Percentiles rank a stretch among this genome's conserved stretches.
Evolutionary conservation across 2,113 vertebrate species (phyloP).

Genomic region (Marmota flaviventris): DNA sequence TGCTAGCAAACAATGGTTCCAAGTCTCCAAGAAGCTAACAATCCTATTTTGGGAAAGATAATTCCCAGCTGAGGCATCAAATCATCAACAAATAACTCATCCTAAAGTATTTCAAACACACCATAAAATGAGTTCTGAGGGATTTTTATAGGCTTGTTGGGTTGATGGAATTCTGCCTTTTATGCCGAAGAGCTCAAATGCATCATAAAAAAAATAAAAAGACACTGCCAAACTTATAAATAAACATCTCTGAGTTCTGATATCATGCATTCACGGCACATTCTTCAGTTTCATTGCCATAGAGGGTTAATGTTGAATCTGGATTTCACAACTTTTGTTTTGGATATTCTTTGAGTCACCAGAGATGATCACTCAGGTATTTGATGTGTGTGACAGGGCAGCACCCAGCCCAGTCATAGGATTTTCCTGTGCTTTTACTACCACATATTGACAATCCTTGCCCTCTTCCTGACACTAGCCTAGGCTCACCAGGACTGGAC

Average conservation of each 20-base stretch:
- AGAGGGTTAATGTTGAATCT: neutral
- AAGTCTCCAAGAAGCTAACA: constrained; percentile 47
- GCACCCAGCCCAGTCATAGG: neutral
- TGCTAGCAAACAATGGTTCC: constrained; percentile 1
- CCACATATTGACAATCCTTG: neutral
- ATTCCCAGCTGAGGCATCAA: constrained; percentile 26
- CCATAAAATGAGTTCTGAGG: constrained; percentile 60
- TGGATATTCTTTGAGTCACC: neutral
- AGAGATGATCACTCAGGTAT: neutral
- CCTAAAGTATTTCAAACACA: constrained; percentile 66
- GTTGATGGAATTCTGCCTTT: constrained; percentile 67
- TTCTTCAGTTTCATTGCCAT: constrained; percentile 6
- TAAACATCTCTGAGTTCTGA: constrained; percentile 56
- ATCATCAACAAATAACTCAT: constrained; percentile 65
- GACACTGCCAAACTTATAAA: constrained; percentile 40
- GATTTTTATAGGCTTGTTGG: constrained; percentile 67
- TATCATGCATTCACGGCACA: neutral
- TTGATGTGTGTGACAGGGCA: too few relatives aligned
- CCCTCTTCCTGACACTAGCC: neutral
- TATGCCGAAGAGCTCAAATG: constrained; percentile 52
- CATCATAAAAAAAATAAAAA: constrained; percentile 54
- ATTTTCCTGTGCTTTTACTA: neutral
- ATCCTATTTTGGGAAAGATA: constrained; percentile 50
- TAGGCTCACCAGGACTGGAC: neutral
- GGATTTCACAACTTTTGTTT: constrained; percentile 22